phyloP scores from a whole-genome alignment of 2,113 vertebrate species.

The Corythornis vintsioides region DNA sequence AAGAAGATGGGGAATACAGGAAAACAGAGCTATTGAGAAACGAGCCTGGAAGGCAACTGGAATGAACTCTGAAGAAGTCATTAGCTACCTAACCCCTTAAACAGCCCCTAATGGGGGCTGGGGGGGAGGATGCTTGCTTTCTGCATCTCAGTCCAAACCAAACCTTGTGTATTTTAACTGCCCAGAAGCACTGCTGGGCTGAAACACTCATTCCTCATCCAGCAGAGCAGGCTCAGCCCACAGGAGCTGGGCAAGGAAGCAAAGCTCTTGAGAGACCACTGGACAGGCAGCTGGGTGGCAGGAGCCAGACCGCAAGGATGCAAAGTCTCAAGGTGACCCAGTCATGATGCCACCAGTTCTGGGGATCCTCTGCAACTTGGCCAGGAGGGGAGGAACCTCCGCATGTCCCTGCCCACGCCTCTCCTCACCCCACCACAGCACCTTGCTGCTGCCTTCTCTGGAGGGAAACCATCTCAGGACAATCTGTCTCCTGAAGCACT shows the following conservation, averaged over 20 bases:
- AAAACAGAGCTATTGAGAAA: neutral
- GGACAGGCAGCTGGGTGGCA: neutral
- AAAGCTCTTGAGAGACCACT: neutral
- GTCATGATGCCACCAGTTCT: neutral
- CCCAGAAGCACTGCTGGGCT: neutral
- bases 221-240: neutral
- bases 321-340: neutral
- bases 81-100: neutral
- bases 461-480: neutral
- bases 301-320: neutral
- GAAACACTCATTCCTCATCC: fast-evolving
- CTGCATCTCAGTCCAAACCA: neutral
- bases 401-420: neutral
- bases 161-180: neutral
- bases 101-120: neutral
- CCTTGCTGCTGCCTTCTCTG: neutral
- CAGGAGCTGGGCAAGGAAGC: neutral
- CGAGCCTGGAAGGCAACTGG: neutral
- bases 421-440: fast-evolving
- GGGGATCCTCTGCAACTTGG: neutral
- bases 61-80: neutral
- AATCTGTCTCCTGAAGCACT: neutral
- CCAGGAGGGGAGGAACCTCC: neutral
- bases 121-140: neutral
- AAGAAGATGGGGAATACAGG: neutral